Conservation (phyloP, 2,113 vertebrate species). For the Lophochroa leadbeateri region DNA sequence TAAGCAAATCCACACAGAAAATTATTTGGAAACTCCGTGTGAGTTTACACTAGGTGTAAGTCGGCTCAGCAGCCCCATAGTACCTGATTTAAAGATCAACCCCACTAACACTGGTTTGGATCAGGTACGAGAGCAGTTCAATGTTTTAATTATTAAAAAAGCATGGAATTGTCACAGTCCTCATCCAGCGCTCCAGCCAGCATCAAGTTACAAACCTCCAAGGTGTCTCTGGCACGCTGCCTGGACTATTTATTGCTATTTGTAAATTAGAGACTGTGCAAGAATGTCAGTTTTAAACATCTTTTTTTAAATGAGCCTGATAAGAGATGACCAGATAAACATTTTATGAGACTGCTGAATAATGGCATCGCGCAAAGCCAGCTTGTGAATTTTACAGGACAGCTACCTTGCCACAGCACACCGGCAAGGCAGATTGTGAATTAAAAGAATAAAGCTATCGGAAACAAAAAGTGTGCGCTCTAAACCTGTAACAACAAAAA, state of each 20-base stretch:
- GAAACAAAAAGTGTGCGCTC: slow-evolving; percentile 20
- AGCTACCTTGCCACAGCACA: slow-evolving; percentile 26
- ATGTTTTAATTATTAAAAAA: slow-evolving; percentile 62
- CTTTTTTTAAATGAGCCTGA: slow-evolving; percentile 70
- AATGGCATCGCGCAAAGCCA: slow-evolving; percentile 31
- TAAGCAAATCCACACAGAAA: background rate
- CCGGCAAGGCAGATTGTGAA: slow-evolving; percentile 15
- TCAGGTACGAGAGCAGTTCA: background rate
- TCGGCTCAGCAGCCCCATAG: background rate
- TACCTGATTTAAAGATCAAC: background rate
- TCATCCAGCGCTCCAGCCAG: background rate
- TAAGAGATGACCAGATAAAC: slow-evolving; percentile 73
- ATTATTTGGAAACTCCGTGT: background rate
- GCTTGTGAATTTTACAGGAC: slow-evolving; percentile 62
- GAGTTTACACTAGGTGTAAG: background rate
- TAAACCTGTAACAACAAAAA: slow-evolving; percentile 57
- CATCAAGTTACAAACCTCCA: slow-evolving; percentile 65
- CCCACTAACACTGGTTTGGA: background rate
- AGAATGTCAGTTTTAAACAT: slow-evolving; percentile 73
- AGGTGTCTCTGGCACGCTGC: slow-evolving; percentile 60
- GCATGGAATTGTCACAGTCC: slow-evolving; percentile 47
- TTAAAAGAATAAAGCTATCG: slow-evolving; percentile 50
- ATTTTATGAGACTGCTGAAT: slow-evolving; percentile 72
- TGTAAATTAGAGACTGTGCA: slow-evolving; percentile 71
- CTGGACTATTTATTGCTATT: slow-evolving; percentile 73